A percentile compares a stretch with the other conserved stretches of the same genome.
phyloP scores from a whole-genome alignment of 1,140 invertebrate species.

The Arctopsyche grandis region DNA sequence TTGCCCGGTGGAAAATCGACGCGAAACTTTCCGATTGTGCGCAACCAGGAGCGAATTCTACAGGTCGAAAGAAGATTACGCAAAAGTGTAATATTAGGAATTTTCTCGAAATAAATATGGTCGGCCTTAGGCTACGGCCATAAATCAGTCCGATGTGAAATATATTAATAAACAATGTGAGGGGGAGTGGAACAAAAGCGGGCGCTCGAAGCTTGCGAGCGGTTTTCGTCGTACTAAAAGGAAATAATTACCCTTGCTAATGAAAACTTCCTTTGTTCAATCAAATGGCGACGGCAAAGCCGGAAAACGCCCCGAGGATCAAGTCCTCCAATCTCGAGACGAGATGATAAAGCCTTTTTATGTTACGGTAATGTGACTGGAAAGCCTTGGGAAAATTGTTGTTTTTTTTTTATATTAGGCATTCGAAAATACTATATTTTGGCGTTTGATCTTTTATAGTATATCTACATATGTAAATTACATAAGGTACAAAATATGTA shows the following conservation, averaged over 20 bases:
- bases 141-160: constrained; percentile 19
- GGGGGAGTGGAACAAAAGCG: neutral
- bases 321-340: neutral
- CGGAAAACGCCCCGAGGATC: constrained; percentile 20
- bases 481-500: too few relatives aligned
- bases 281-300: constrained; percentile 1
- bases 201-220: constrained; percentile 15
- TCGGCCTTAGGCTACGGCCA: neutral
- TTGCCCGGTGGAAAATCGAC: neutral
- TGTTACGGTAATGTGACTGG: neutral
- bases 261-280: constrained; percentile 41
- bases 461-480: too few relatives aligned
- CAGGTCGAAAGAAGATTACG: neutral
- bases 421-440: too few relatives aligned
- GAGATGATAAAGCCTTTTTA: neutral
- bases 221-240: constrained; percentile 17
- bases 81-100: neutral
- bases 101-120: neutral
- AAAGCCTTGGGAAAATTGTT: neutral
- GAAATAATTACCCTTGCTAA: constrained; percentile 35
- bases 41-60: neutral
- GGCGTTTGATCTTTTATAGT: too few relatives aligned
- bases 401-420: neutral
- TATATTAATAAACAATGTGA: constrained; percentile 28
- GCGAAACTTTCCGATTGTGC: neutral